Conservation (phyloP, 1,140 invertebrate genomes). For the Bilobella aurantiaca region DNA sequence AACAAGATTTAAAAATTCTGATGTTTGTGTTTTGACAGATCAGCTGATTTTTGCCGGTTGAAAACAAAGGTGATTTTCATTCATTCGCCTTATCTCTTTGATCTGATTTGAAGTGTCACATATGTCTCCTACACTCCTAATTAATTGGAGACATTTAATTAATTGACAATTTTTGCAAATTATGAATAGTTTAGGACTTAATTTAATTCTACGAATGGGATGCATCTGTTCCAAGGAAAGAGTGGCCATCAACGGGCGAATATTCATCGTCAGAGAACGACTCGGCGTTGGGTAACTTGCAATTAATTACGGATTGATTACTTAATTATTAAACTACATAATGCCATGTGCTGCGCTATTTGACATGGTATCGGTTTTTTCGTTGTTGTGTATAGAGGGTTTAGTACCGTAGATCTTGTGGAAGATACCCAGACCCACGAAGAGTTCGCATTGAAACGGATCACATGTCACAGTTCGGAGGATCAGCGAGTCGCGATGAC, state of each 20-base stretch:
- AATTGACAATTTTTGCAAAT: not conserved
- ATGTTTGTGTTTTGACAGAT: too few species aligned
- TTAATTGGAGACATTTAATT: not conserved
- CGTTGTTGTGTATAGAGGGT: slow-evolving; percentile 53
- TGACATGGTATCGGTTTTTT: not conserved
- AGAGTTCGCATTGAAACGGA: slow-evolving; percentile 68
- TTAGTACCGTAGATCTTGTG: slow-evolving; percentile 68
- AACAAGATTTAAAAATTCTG: too few species aligned
- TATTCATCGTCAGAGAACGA: slow-evolving; percentile 57
- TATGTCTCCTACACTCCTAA: too few species aligned
- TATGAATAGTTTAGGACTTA: slow-evolving; percentile 60
- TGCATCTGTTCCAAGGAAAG: slow-evolving; percentile 66
- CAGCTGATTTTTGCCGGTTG: too few species aligned
- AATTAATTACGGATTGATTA: not conserved
- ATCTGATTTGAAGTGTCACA: too few species aligned
- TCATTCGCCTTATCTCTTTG: too few species aligned
- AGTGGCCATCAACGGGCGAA: slow-evolving; percentile 57
- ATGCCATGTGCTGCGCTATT: slow-evolving; percentile 2
- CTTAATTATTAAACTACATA: not conserved
- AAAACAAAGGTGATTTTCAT: too few species aligned
- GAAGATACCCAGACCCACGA: slow-evolving; percentile 60
- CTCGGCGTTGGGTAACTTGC: slow-evolving; percentile 64
- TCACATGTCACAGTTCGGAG: slow-evolving; percentile 46
- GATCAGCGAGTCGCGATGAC: slow-evolving; percentile 61
- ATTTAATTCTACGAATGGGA: slow-evolving; percentile 61